Percentiles rank a stretch among this genome's conserved stretches.
Evolutionary conservation across 2,113 vertebrate species (phyloP).

Genomic region (Gymnarchus niloticus): DNA sequence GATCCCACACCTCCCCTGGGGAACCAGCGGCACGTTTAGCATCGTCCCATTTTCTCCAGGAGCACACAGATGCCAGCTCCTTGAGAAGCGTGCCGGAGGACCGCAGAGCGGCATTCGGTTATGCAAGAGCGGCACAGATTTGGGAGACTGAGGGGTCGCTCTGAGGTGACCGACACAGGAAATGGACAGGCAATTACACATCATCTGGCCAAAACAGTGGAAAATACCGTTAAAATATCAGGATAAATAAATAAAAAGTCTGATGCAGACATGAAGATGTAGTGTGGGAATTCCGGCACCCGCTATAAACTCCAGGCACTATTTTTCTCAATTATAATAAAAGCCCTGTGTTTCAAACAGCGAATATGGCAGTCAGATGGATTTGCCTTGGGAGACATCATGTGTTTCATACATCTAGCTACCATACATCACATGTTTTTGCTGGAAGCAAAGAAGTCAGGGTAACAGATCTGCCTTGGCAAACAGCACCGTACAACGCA

Average conservation of each 20-base stretch:
- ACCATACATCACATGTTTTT: neutral
- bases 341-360: neutral
- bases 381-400: neutral
- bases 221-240: neutral
- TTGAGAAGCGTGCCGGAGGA: neutral
- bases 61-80: no score
- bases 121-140: neutral
- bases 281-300: neutral
- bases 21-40: no score
- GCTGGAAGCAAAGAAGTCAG: neutral
- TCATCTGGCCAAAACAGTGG: neutral
- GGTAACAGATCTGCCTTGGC: neutral
- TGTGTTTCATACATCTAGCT: neutral
- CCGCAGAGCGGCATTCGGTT: neutral
- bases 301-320: neutral
- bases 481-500: no score
- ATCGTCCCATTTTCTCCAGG: no score
- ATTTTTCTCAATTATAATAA: neutral
- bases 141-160: neutral
- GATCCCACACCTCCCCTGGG: no score
- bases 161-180: neutral
- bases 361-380: neutral
- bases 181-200: neutral
- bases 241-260: neutral
- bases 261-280: neutral